phyloP scores from a whole-genome alignment of 2,113 vertebrate species.

The Ochotona curzoniae region DNA sequence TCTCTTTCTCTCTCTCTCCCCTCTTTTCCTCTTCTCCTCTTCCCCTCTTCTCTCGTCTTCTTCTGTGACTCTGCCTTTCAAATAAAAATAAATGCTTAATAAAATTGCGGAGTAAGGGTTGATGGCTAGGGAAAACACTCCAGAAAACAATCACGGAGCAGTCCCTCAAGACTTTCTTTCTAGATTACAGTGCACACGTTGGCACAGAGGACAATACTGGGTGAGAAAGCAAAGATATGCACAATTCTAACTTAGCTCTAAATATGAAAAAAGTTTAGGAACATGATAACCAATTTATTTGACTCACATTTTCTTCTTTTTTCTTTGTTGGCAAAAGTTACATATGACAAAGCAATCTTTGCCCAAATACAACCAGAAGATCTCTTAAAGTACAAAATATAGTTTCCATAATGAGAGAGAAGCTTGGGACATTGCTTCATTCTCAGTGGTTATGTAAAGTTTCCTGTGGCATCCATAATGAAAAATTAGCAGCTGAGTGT shows the following conservation, averaged over 20 bases:
- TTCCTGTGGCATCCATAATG: background rate
- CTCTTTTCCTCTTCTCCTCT: no score
- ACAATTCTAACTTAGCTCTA: background rate
- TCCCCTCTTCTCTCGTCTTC: no score
- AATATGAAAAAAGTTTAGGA: background rate
- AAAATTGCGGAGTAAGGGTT: no score
- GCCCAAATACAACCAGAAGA: background rate
- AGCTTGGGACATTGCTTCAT: background rate
- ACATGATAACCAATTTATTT: background rate
- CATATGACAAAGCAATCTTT: background rate
- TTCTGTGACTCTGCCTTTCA: no score
- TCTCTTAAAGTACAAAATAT: background rate
- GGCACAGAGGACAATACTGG: background rate
- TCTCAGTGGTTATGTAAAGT: background rate
- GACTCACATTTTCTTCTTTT: background rate
- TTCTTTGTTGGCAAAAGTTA: background rate
- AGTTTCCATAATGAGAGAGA: background rate
- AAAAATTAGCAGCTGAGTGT: background rate
- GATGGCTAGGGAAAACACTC: background rate
- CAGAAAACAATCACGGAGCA: background rate
- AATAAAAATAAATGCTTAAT: no score
- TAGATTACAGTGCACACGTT: background rate
- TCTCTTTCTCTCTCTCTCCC: no score
- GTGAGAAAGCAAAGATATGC: background rate
- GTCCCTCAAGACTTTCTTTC: background rate